Base-by-base conservation (phyloP, 2,113 vertebrate species). In the Vireo altiloquus region DNA sequence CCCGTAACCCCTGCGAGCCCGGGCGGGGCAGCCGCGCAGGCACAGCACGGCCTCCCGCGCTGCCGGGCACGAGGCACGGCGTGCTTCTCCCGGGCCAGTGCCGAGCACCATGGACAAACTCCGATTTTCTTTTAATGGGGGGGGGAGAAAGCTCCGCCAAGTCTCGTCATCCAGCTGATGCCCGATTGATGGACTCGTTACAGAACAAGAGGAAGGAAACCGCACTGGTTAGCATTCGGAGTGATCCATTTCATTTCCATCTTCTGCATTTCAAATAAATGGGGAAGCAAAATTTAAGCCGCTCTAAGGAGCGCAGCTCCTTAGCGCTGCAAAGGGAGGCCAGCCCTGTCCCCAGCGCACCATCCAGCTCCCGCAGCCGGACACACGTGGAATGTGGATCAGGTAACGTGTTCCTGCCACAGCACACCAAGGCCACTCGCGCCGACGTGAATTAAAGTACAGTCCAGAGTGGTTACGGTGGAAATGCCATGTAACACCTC, bases 401-500 rank as follows among this genome's bases (percentile, higher is more conserved):
- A 15, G 22, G n/a, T 8, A 18, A 22, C 9, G 19, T 3, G 22
- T 0, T 28, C 25, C 11, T 5, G 9, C 3, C 66, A 2, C 46
- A 33, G 9, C 20, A 19, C 4, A 9, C 1, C 7, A 18, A 7
- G 2, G 11, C 50, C 31, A 4, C 33, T 30, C 24, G 8, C 3
- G 0, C 6, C 2, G 1, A 9, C 0, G 0, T 7, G 23, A 46
- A 40, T 5, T 28, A 3, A n/a, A 60, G 6, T 1, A 25, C 5
- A 0, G 18, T 30, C 37, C 3, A 3, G 27, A 20, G 60, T 0
- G 2, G 19, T 2, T 47, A 4, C 14, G 49, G 33, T 44, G 61
- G n/a, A 64, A 82, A 61, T 1, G 22, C 24, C 33, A 7, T 6
- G 3, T 30, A 37, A 82, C 66, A 19, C 24, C 44, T 44, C 18